Evolutionary conservation across 2,888 invertebrate species (phyloP).

Genomic region (Andricus curvator): DNA sequence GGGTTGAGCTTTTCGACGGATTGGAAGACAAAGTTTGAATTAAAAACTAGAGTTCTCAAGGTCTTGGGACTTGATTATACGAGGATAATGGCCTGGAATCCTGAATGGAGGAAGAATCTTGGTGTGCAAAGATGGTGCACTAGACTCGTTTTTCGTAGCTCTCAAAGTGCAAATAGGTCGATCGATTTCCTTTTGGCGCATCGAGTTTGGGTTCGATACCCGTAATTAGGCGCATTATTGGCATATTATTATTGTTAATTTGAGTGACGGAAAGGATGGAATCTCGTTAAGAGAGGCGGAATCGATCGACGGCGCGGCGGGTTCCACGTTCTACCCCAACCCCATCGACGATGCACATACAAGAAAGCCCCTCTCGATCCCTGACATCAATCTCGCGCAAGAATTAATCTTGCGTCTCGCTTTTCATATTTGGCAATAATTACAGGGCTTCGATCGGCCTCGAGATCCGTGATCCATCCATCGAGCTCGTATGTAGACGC

Average conservation of each 20-base stretch:
- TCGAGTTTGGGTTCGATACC: conserved; percentile 48
- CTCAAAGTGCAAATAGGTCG: conserved; percentile 39
- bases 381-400: conserved; percentile 77
- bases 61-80: not conserved
- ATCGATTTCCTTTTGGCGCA: conserved; percentile 55
- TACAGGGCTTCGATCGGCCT: conserved; percentile 72
- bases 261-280: conserved; percentile 75
- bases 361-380: conserved; percentile 70
- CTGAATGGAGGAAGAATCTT: not conserved
- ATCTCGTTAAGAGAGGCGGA: conserved; percentile 77
- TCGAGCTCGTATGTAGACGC: conserved; percentile 49
- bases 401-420: conserved; percentile 76
- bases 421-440: conserved; percentile 78
- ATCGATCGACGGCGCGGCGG: conserved; percentile 61
- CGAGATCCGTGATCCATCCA: conserved; percentile 69
- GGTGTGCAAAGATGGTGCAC: not conserved
- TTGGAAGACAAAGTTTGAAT: not conserved
- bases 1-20: not conserved
- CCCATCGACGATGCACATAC: conserved; percentile 51
- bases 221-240: conserved; percentile 74
- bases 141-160: conserved; percentile 31
- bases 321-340: conserved; percentile 57
- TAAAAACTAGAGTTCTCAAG: not conserved
- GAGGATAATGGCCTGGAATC: not conserved
- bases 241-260: conserved; percentile 77